A percentile compares a stretch with the other conserved stretches of the same genome.
phyloP scores from a whole-genome alignment of 2,113 vertebrate species.

The Hemibates koningsi region DNA sequence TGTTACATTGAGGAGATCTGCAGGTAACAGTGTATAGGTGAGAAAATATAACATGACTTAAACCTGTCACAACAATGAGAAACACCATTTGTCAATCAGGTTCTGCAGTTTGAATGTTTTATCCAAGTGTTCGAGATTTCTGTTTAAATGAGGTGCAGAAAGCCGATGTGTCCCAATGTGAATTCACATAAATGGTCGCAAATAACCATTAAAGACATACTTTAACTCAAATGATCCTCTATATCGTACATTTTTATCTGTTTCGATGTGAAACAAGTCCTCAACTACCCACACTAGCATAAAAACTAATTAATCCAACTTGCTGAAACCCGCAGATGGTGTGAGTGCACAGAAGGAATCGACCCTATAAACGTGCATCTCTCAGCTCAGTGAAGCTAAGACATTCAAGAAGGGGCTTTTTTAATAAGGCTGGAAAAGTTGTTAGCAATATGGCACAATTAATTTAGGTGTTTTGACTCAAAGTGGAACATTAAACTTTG shows the following conservation, averaged over 20 bases:
- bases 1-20: background rate
- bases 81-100: background rate
- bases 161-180: background rate
- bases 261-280: background rate
- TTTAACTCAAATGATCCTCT: background rate
- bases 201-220: background rate
- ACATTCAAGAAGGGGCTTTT: background rate
- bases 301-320: background rate
- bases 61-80: background rate
- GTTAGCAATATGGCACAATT: background rate
- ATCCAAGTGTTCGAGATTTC: background rate
- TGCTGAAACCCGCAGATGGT: background rate
- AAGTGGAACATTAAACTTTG: background rate
- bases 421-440: background rate
- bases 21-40: background rate
- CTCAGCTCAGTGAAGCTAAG: background rate
- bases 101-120: background rate
- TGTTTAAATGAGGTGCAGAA: background rate
- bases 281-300: background rate
- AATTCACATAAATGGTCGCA: background rate
- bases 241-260: background rate
- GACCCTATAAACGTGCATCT: background rate
- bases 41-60: background rate
- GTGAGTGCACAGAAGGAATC: background rate
- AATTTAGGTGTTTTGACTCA: background rate